Base-by-base conservation (phyloP, 2,888 invertebrate genomes). In the Yponomeuta evonymella region DNA sequence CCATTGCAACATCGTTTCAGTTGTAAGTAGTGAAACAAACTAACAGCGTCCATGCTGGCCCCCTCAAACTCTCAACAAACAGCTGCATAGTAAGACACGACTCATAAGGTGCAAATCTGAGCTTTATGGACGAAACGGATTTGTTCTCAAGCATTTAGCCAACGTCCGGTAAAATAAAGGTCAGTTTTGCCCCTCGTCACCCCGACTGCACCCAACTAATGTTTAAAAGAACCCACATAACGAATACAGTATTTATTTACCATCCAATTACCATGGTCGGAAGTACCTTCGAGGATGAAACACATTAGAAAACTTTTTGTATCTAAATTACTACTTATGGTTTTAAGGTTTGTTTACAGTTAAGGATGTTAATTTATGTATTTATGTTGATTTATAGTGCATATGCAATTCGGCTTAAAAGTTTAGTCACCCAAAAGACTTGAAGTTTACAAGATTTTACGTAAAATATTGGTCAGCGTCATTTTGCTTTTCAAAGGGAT, bases 11-110 rank as follows among this genome's bases (percentile, higher is more conserved):
- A 65, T 65, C 29, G 65, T 65, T 30, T 58, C 10, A 33, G 30
- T 29, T 65, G 29, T 65, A 29, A 48, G 48, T 15, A 43, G n/a
- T 72, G 72, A 77, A 76, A 76, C 71, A 64, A 74, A 76, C 72
- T 74, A 78, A 72, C 76, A 78, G 77, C 79, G 78, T 73, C 75
- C 73, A 72, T 80, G 75, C 79, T 86, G 86, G 85, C 85, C 87
- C 86, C 86, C 85, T 81, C 79, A 43, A 77, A 77, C 73, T 75
- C 73, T 84, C 85, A 86, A 86, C 86, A 75, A 72, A 75, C 83
- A 86, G 86, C 87, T 86, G 87, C 74, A 72, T 77, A 75, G 70
- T 72, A 76, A 75, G 74, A 74, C 72, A 73, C 43, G 74, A 67
- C 66, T 15, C 36, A 48, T 58, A 71, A 58, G 11, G 30, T 23